A percentile compares a stretch with the other conserved stretches of the same genome.
Conservation (phyloP, 2,888 invertebrate genomes). For the Agonopterix subpropinquella region DNA sequence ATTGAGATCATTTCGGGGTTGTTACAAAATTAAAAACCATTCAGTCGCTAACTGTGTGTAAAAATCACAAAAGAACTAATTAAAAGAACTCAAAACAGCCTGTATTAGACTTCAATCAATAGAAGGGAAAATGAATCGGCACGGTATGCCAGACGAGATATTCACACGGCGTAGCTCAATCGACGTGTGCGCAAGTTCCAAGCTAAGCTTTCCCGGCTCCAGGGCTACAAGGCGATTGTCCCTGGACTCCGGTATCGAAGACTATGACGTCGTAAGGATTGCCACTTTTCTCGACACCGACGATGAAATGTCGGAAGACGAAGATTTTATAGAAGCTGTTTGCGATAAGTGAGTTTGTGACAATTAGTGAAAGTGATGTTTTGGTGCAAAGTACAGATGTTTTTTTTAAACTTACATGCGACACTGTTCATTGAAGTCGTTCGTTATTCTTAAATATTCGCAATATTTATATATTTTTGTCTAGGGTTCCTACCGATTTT, state of each 20-base stretch:
- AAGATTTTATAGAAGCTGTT: conserved; percentile 24
- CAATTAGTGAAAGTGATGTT: background rate
- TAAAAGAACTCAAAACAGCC: no score
- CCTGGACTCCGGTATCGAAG: conserved; percentile 37
- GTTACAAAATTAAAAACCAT: no score
- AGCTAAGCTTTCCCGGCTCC: background rate
- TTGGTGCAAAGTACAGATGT: background rate
- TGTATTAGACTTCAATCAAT: no score
- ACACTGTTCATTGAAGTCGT: no score
- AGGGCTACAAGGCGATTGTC: conserved; percentile 27
- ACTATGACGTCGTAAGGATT: conserved; percentile 20
- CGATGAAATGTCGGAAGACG: conserved; percentile 36
- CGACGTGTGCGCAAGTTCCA: conserved; percentile 11
- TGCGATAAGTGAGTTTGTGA: conserved; percentile 29
- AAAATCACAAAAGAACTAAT: no score
- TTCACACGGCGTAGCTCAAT: conserved; percentile 30
- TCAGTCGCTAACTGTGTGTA: no score
- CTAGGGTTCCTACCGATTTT: no score
- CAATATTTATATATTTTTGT: no score
- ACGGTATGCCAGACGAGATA: conserved; percentile 22
- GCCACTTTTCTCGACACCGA: conserved; percentile 26
- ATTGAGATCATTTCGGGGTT: no score
- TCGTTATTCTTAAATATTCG: no score
- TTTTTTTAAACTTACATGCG: no score
- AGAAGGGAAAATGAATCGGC: conserved; percentile 22